phyloP scores from a whole-genome alignment of 2,113 vertebrate species.

The Orthonyx spaldingii region DNA sequence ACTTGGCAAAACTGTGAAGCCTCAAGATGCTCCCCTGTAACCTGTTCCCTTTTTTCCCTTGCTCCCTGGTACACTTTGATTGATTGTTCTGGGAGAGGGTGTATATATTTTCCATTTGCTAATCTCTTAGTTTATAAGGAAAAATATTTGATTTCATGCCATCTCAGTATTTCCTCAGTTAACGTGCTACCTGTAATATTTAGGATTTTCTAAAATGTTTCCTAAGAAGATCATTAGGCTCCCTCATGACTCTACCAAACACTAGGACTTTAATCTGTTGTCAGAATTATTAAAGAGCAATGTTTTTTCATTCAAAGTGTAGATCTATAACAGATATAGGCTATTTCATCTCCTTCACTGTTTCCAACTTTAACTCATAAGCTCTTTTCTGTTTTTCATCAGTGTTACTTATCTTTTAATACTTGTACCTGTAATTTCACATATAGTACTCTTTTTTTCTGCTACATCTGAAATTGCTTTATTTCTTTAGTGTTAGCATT shows the following conservation, averaged over 20 bases:
- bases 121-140: background rate
- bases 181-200: background rate
- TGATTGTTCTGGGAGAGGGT: background rate
- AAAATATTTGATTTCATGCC: background rate
- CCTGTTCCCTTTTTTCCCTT: background rate
- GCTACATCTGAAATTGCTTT: background rate
- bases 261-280: background rate
- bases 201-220: background rate
- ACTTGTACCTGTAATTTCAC: background rate
- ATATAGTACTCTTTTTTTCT: background rate
- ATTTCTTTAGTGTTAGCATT: background rate
- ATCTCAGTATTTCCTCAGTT: background rate
- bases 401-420: background rate
- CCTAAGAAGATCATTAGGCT: background rate
- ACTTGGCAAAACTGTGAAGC: background rate
- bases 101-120: background rate
- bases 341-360: background rate
- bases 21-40: background rate
- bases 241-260: background rate
- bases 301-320: background rate
- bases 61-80: fast-evolving
- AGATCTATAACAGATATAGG: background rate
- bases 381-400: background rate
- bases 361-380: background rate
- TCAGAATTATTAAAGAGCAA: background rate